Evolutionary conservation across 2,888 invertebrate species (phyloP), one percentile per base, ranked within the genome.

Genomic region (Herminia tarsipennalis): DNA sequence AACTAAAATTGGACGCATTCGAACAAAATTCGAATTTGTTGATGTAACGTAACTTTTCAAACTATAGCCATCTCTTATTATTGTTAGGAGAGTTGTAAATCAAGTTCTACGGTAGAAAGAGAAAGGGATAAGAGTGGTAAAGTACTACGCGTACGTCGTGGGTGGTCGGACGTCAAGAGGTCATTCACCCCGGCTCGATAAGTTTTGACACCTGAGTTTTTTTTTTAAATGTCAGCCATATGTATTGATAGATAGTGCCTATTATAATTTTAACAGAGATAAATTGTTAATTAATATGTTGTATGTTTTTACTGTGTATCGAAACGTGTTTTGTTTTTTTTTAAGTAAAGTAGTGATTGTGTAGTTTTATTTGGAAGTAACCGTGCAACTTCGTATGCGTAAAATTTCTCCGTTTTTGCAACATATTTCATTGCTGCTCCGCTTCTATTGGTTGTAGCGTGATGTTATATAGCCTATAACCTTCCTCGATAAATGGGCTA

Each of bases 151-250:
- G 53, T 56, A 40, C 86, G 56, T 69, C 83, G 86, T 89, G 89
- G 89, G 89, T 88, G 89, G 89, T 81, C 88, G 66, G 71, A 76
- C 82, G 88, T 87, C 86, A 84, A 84, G 85, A 83, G 89, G 81
- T 86, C 86, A 73, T 80, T 82, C 75, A 84, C 50, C 83, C 70
- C 59, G 36, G 43, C 42, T 57, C 78, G 79, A 82, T 83, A 81
- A 81, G 47, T 61, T 55, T 77, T 77, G 74, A 79, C 86, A 86
- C 83, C 81, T 84, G 79, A 77, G 63, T 27, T 33, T 40, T 25
- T 30, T 39, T 44, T 29, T 38, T 22, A 36, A 36, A 43, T 47
- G 52, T 52, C 48, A 29, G 32, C 44, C 40, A 41, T 41, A 22
- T 18, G 20, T 40, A 3, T 24, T 57, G 51, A 63, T 63, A 63